Evolutionary conservation across 2,113 vertebrate species (phyloP), one percentile per base, ranked within the genome.

Genomic region (Mustelus asterias): DNA sequence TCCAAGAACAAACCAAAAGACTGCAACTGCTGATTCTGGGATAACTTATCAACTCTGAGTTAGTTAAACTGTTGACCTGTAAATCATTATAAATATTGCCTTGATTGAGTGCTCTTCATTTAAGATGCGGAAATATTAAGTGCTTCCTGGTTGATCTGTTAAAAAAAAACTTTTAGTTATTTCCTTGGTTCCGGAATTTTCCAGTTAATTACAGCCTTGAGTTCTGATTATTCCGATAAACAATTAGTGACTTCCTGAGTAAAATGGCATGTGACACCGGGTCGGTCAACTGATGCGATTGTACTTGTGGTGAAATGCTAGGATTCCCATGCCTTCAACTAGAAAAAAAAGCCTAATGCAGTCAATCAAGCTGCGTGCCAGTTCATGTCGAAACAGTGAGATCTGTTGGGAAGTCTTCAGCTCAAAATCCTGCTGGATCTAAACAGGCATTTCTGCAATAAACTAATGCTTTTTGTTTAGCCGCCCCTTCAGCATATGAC

Each of bases 121-220:
- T 26, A 48, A 95, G 67, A 29, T 14, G 41, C 22, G 94, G 69
- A 95, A 95, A 33, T 76, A 72, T 95, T 48, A 90, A 90, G 44
- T 72, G 94, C 44, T 54, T 95, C 67, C 24, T 95, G 26, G 24
- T 65, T 67, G 37, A 0, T 22, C 2, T 22, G n/a, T 65, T 41
- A 26, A 95, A 95, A 92, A 24, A 95, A 76, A 54, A 76, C 63
- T 76, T 69, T 54, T 18, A 16, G 11, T 72, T 95, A 72, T 95
- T 95, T 95, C 93, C 41, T 37, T 95, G 41, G 26, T n/a, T 54
- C 13, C 24, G 69, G 94, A 95, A 48, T 60, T 44, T 72, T 54
- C 93, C 44, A 69, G 37, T 95, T 95, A 72, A 95, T 95, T 95
- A 76, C 48, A 70, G 67, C 94, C 94, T 48, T 76, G 94, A 72